A percentile compares a stretch with the other conserved stretches of the same genome.
Evolutionary conservation across 1,140 invertebrate genomes (phyloP).

Genomic region (Drosophila ercepeae): DNA sequence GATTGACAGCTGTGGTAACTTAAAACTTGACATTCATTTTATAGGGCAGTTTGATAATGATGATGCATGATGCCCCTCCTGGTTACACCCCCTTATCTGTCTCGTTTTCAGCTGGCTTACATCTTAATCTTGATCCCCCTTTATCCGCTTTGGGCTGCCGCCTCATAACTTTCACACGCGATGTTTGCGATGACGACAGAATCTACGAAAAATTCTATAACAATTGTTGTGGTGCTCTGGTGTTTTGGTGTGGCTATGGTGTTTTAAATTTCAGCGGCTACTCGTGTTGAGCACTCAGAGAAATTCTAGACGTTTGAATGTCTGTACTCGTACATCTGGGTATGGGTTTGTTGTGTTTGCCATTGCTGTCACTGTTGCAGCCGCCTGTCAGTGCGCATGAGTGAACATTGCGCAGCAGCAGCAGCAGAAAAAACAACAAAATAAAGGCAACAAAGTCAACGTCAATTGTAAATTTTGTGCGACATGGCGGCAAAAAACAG

Average conservation of each 20-base stretch:
- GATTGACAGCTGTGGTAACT: slow-evolving; percentile 72
- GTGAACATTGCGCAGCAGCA: slow-evolving; percentile 67
- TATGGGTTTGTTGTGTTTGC: slow-evolving; percentile 42
- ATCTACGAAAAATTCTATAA: slow-evolving; percentile 37
- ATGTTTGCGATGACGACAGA: slow-evolving; percentile 32
- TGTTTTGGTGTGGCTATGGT: slow-evolving; percentile 39
- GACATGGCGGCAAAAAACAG: slow-evolving; percentile 68
- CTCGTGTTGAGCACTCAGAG: slow-evolving; percentile 71
- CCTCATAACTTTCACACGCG: slow-evolving; percentile 50
- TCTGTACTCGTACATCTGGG: too few species aligned
- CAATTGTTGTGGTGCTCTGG: slow-evolving; percentile 32
- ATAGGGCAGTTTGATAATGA: slow-evolving; percentile 65
- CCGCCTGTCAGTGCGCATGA: slow-evolving; percentile 74
- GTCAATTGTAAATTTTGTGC: slow-evolving; percentile 74
- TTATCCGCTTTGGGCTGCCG: slow-evolving; percentile 7
- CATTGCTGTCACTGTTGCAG: slow-evolving; percentile 47
- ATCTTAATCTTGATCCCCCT: slow-evolving; percentile 35
- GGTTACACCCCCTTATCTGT: slow-evolving; percentile 8
- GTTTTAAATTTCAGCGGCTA: slow-evolving; percentile 78
- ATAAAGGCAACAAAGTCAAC: slow-evolving; percentile 43
- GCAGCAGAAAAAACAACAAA: slow-evolving; percentile 24
- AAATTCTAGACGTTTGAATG: slow-evolving; percentile 78
- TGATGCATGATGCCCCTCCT: slow-evolving; percentile 19
- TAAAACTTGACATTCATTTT: slow-evolving; percentile 66
- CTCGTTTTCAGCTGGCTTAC: slow-evolving; percentile 30